phyloP scores from a whole-genome alignment of 1,140 invertebrate species.

The Eriocheir sinensis region DNA sequence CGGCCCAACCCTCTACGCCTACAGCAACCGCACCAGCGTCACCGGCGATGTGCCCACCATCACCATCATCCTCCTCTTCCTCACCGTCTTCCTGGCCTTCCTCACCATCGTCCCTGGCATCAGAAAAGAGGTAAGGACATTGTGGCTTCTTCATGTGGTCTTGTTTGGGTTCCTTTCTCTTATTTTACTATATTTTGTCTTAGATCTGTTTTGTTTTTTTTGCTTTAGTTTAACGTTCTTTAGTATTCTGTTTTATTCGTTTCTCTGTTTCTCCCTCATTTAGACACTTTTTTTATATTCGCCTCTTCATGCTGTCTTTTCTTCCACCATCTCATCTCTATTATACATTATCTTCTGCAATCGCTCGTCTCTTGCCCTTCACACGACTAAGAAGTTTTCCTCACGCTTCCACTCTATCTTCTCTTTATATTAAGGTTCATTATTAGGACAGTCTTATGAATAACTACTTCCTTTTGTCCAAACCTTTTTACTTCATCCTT shows the following conservation, averaged over 20 bases:
- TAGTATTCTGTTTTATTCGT: too few species aligned
- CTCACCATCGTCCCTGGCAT: slow-evolving; percentile 97
- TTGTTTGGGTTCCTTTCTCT: neutral
- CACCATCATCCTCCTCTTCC: slow-evolving; percentile 92
- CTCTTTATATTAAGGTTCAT: too few species aligned
- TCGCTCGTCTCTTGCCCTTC: neutral
- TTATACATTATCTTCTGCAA: neutral
- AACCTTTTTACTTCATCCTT: too few species aligned
- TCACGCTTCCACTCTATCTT: too few species aligned
- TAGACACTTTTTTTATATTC: neutral
- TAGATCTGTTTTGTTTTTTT: neutral
- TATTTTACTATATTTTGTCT: neutral
- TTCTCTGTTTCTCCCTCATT: slow-evolving; percentile 54
- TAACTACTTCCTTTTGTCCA: too few species aligned
- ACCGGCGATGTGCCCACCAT: slow-evolving; percentile 94
- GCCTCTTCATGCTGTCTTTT: neutral
- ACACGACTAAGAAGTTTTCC: too few species aligned
- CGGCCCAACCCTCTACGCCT: slow-evolving; percentile 95
- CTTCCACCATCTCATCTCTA: neutral
- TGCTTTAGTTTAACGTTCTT: neutral
- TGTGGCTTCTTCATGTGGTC: neutral
- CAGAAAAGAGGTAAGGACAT: slow-evolving; percentile 91
- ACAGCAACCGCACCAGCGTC: slow-evolving; percentile 95
- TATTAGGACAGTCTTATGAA: too few species aligned
- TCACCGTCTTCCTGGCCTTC: slow-evolving; percentile 94